These are phyloP conservation scores for Crenuchus spilurus DNA, from an alignment of 2,797 vertebrate species.

Conservation along the genomic window DNA sequence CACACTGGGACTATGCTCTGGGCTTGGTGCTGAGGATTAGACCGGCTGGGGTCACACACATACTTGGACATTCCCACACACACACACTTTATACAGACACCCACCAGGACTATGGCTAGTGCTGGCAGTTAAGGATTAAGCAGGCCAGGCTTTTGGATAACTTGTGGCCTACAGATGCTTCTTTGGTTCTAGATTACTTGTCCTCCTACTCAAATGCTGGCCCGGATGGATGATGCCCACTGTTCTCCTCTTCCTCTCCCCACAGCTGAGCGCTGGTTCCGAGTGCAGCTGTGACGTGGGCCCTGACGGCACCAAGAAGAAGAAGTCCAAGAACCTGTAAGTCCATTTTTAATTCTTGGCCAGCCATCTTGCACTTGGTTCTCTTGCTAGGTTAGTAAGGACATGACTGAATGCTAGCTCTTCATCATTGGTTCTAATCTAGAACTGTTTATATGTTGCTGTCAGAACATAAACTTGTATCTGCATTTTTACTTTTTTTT, in stretches of 20 bases:
- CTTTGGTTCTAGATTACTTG: neutral
- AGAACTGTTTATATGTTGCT: too few species aligned
- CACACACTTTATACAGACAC: constrained; percentile 7
- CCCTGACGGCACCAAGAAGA: constrained; percentile 83
- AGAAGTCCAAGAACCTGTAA: constrained; percentile 91
- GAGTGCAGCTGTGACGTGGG: constrained; percentile 82
- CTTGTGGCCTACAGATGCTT: constrained; percentile 2
- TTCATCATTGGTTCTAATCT: neutral
- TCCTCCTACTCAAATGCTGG: constrained; percentile 38
- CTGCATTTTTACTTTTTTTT: too few species aligned
- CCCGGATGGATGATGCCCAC: constrained; percentile 70
- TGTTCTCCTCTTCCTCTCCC: constrained; percentile 73
- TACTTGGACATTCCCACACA: constrained; percentile 4
- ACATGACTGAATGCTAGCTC: neutral
- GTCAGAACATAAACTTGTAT: too few species aligned
- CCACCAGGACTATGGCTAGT: constrained; percentile 12
- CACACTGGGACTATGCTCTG: constrained; percentile 46
- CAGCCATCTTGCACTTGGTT: neutral
- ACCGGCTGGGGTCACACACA: constrained; percentile 28
- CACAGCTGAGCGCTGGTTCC: constrained; percentile 84
- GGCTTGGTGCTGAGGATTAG: constrained; percentile 63
- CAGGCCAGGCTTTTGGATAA: constrained; percentile 23
- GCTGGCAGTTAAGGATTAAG: constrained; percentile 35
- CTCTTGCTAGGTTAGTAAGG: neutral
- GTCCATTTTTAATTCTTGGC: constrained; percentile 49